Evolutionary conservation across 2,797 vertebrate genomes (phyloP), one percentile per base, ranked within the genome.

Genomic region (Esox masquinongy): DNA sequence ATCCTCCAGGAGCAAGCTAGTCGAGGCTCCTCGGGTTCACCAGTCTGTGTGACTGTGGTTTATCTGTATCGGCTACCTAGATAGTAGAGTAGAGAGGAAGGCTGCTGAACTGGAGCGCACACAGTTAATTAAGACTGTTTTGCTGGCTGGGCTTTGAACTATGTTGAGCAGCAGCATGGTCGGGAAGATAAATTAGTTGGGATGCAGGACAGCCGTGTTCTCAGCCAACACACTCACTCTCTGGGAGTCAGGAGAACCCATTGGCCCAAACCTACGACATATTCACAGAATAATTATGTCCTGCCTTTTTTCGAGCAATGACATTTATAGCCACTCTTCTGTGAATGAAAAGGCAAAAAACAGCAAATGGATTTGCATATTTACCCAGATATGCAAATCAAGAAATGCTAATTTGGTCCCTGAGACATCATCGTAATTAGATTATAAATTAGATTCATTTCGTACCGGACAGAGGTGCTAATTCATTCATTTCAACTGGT

Each of bases 151-250:
- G 86, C 88, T 88, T 84, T 73, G 75, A 88, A 87, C 87, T 88
- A 89, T 88, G 87, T 86, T 87, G 87, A 89, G 90, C 89, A 88
- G 82, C 85, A 90, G 89, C 84, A 87, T 86, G 80, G 86, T 88
- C 86, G 89, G 24, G 87, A 80, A 91, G 92, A 92, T 92, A 88
- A 92, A 92, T 88, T 88, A 89, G 78, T 85, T 82, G 87, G 82
- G 84, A 88, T 87, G 82, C 83, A 84, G 87, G 87, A 85, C 82
- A 85, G 89, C 72, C 87, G 14, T 50, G 49, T 51, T 51, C 50
- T 31, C 77, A 74, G 72, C 15, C 24, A 70, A 56, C 6, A 53
- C 26, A 11, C 9, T 59, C 17, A 24, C 53, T 36, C 19, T 22
- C 5, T 56, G 61, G 74, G 79, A 85, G 83, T 77, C 51, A 31